Base-by-base conservation (phyloP, 2,797 vertebrate species). In the Danio aesculapii region DNA sequence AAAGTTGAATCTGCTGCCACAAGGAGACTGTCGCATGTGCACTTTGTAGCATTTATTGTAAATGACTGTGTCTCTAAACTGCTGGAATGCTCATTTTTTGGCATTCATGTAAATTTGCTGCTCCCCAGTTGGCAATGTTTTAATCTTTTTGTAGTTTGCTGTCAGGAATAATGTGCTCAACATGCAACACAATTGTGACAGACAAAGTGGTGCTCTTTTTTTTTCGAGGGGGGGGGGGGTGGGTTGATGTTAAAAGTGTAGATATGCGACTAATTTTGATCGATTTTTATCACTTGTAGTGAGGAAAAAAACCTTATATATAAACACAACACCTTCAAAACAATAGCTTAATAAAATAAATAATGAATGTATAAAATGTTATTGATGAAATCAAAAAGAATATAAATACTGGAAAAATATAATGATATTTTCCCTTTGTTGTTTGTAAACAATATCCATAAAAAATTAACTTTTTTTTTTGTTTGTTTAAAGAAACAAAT, bases 301-400 rank as follows among this genome's bases (percentile, higher is more conserved):
- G 74, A 81, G 68, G 68, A 67, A 71, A 74, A 68, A 49, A 12
- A 3, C 30, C 30, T 30, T 30, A 30, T 1, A 1, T 30, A 77
- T 3, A 16, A 30, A n/a, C 16, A 71, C 12, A 68, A 84, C 74
- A 67, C 52, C 59, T 43, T 67, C 68, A 81, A 41, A 81, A 62
- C 47, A 77, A 62, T 68, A 68, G 68, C 69, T 39, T 44, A 3
- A 71, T 67, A 79, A 73, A 70, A 75, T 17, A 70, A 82, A 61
- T 50, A 81, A 84, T 77, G 39, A 86, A 81, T 69, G 83, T 79
- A 79, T 88, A 88, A 87, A 76, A 79, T 77, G 74, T 86, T 81
- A 84, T 57, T 17, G 80, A 64, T 76, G 84, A 86, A 61, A 39
- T 66, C 2, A 64, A 44, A 5, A 5, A 6, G 16, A 5, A 44